Conservation (phyloP, 2,113 vertebrate genomes). For the Nothoprocta pentlandii region DNA sequence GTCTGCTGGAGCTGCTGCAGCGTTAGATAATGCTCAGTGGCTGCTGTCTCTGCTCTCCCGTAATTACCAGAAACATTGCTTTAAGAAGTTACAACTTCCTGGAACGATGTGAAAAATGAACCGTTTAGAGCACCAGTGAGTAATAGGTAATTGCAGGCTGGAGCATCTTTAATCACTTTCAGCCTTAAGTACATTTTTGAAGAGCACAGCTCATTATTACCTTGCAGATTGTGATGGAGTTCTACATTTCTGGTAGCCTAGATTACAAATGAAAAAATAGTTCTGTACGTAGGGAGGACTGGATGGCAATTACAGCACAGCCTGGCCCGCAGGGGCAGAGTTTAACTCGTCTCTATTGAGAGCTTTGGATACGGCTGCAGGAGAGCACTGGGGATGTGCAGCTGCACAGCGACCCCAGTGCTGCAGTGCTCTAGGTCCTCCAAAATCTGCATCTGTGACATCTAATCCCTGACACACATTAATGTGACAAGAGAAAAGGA, state of each 20-base stretch:
- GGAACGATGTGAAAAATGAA: constrained; percentile 52
- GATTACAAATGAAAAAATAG: neutral
- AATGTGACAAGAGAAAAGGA: neutral
- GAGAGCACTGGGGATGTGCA: neutral
- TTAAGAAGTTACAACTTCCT: constrained; percentile 38
- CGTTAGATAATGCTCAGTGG: neutral
- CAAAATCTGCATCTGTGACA: neutral
- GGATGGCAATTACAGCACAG: neutral
- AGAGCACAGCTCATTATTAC: constrained; percentile 33
- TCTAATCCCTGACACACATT: neutral
- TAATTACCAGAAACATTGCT: constrained; percentile 31
- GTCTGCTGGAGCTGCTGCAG: neutral
- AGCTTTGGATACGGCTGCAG: neutral
- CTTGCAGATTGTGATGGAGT: constrained; percentile 22
- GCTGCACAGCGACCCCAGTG: fast-evolving
- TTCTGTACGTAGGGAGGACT: neutral
- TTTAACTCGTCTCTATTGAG: neutral
- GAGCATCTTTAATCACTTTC: constrained; percentile 63
- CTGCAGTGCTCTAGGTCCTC: neutral
- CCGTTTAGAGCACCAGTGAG: constrained; percentile 8
- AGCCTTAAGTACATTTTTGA: constrained; percentile 53
- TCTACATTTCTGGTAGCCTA: neutral
- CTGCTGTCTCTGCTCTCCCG: constrained; percentile 2
- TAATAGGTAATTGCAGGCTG: constrained; percentile 58
- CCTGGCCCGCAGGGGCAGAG: fast-evolving